Evolutionary conservation across 1,140 invertebrate species (phyloP).

Genomic region (Drosophila santomea): DNA sequence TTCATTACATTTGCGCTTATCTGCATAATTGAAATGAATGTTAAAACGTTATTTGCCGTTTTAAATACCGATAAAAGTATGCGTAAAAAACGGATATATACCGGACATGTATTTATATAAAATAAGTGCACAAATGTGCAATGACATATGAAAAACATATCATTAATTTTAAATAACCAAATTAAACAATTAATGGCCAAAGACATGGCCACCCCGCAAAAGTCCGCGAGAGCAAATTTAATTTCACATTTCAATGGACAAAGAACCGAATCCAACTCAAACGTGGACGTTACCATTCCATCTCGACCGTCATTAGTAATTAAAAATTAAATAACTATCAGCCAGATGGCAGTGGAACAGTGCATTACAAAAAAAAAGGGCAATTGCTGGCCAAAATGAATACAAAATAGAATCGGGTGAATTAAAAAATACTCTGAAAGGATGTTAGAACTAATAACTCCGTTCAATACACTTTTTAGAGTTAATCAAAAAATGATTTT

Average conservation of each 20-base stretch:
- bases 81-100: conserved; percentile 17
- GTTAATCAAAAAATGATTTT: too few species aligned
- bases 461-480: too few species aligned
- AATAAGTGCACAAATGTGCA: conserved; percentile 59
- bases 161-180: conserved; percentile 82
- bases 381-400: conserved; percentile 41
- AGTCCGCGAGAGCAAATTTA: conserved; percentile 65
- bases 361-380: conserved; percentile 59
- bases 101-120: conserved; percentile 33
- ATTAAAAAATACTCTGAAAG: neutral
- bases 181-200: conserved; percentile 82
- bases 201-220: conserved; percentile 52
- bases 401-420: neutral
- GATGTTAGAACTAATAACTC: neutral
- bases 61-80: conserved; percentile 32
- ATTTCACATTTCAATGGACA: conserved; percentile 77
- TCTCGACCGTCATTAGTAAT: conserved; percentile 65
- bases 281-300: conserved; percentile 15
- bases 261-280: conserved; percentile 38
- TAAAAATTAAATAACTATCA: conserved; percentile 82
- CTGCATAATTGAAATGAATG: conserved; percentile 81
- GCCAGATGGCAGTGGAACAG: conserved; percentile 26
- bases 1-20: conserved; percentile 80
- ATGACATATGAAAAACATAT: conserved; percentile 81
- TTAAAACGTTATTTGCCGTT: conserved; percentile 68